These are phyloP conservation scores for Triplophysa dalaica DNA, from an alignment of 2,113 vertebrate genomes.

Conservation along the genomic window DNA sequence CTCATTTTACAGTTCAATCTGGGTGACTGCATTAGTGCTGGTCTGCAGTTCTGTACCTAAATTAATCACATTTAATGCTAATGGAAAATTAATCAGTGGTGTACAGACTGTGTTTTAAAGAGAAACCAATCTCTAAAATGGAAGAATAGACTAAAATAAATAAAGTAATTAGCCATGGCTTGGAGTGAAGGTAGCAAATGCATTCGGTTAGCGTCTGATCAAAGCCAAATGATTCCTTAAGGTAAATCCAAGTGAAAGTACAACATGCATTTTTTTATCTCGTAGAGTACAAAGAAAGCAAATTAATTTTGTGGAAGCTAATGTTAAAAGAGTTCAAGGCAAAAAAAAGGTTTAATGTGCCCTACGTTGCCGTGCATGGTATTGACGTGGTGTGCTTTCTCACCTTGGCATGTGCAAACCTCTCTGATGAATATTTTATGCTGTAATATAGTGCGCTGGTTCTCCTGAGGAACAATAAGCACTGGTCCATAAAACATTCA, in stretches of 20 bases:
- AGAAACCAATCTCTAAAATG: constrained; percentile 26
- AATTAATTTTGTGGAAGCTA: not conserved
- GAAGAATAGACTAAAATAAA: not conserved
- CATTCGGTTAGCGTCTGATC: constrained; percentile 1
- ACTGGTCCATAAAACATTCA: not conserved
- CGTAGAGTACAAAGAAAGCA: not conserved
- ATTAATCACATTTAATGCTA: constrained; percentile 59
- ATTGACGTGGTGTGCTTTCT: not conserved
- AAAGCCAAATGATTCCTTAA: not conserved
- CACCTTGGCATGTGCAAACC: not conserved
- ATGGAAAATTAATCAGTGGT: constrained; percentile 54
- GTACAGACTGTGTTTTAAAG: constrained; percentile 25
- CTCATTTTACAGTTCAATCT: not conserved
- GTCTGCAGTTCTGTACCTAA: constrained; percentile 40
- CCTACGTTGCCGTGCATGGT: not conserved
- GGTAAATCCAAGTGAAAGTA: not conserved
- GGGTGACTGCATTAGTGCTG: constrained; percentile 26
- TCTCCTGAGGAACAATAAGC: not conserved
- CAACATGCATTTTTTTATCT: not conserved
- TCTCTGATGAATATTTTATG: constrained; percentile 6
- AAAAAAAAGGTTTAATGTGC: constrained; percentile 41
- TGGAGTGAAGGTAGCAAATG: not conserved
- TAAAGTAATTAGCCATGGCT: constrained; percentile 11
- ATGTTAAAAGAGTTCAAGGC: not conserved
- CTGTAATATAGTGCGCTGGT: not conserved